Evolutionary conservation across 2,888 invertebrate genomes (phyloP).

Genomic region (Timema podura): DNA sequence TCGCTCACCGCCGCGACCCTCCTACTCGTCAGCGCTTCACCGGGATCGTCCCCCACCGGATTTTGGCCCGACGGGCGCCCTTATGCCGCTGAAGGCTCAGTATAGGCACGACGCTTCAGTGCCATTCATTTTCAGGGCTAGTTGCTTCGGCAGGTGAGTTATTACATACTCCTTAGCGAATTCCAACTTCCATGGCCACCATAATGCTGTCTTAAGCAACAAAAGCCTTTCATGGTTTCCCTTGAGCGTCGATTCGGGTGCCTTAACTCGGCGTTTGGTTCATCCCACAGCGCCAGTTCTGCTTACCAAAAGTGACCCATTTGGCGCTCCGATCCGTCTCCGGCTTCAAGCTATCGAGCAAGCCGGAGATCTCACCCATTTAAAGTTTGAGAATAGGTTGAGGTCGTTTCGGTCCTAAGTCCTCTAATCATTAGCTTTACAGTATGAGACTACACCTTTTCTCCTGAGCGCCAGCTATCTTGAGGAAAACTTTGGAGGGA

Average conservation of each 20-base stretch:
- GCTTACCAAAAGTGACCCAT: constrained; percentile 73
- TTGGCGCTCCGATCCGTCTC: constrained; percentile 56
- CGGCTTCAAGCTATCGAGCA: constrained; percentile 53
- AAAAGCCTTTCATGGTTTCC: no score
- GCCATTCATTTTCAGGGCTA: constrained; percentile 63
- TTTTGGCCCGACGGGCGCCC: constrained; percentile 32
- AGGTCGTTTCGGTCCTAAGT: constrained; percentile 64
- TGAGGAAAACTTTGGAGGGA: no score
- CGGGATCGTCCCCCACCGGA: constrained; percentile 43
- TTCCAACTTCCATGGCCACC: constrained; percentile 71
- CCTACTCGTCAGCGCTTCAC: constrained; percentile 60
- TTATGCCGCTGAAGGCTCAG: constrained; percentile 43
- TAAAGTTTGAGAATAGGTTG: constrained; percentile 75
- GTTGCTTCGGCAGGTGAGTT: constrained; percentile 61
- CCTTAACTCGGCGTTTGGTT: no score
- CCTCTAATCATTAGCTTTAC: constrained; percentile 60
- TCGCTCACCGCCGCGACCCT: constrained; percentile 51
- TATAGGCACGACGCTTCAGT: constrained; percentile 55
- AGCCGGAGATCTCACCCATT: constrained; percentile 66
- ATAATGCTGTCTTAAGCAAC: constrained; percentile 64
- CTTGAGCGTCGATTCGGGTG: no score
- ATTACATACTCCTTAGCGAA: constrained; percentile 53
- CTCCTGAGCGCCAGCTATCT: constrained; percentile 24
- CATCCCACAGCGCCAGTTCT: constrained; percentile 57
- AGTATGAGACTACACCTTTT: constrained; percentile 31